phyloP scores from a whole-genome alignment of 1,140 invertebrate genomes.

The Whitmania pigra region DNA sequence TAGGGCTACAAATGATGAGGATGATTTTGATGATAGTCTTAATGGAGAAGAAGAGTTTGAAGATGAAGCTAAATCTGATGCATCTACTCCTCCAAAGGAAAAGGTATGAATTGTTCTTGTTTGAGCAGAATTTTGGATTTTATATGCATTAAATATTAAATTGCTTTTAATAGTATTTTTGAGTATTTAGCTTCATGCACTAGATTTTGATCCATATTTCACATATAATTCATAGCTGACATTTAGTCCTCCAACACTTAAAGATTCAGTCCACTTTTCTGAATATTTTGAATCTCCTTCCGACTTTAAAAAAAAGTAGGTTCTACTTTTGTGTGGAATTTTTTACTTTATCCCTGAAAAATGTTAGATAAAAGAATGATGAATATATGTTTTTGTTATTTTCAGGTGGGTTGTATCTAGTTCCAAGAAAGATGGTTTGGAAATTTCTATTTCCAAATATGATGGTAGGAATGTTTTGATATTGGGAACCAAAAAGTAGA shows the following conservation, averaged over 20 bases:
- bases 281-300: constrained; percentile 66
- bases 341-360: constrained; percentile 10
- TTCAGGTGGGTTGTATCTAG: constrained; percentile 68
- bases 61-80: neutral
- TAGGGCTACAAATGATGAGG: too few species aligned
- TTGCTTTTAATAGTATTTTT: too few species aligned
- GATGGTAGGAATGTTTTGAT: constrained; percentile 54
- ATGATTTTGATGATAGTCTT: too few species aligned
- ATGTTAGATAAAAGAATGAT: too few species aligned
- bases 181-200: too few species aligned
- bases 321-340: constrained; percentile 13
- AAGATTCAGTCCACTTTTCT: constrained; percentile 57
- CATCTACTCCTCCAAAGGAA: neutral
- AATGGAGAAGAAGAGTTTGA: neutral
- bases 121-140: neutral
- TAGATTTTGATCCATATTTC: neutral
- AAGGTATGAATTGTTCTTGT: neutral
- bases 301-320: constrained; percentile 5
- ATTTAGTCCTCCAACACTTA: constrained; percentile 31
- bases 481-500: neutral
- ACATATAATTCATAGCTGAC: constrained; percentile 29
- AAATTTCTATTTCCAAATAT: constrained; percentile 80
- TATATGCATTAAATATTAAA: too few species aligned
- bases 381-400: constrained; percentile 11
- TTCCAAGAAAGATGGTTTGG: constrained; percentile 81